Evolutionary conservation across 1,140 invertebrate species (phyloP).

Genomic region (Trinorchestia longiramus): DNA sequence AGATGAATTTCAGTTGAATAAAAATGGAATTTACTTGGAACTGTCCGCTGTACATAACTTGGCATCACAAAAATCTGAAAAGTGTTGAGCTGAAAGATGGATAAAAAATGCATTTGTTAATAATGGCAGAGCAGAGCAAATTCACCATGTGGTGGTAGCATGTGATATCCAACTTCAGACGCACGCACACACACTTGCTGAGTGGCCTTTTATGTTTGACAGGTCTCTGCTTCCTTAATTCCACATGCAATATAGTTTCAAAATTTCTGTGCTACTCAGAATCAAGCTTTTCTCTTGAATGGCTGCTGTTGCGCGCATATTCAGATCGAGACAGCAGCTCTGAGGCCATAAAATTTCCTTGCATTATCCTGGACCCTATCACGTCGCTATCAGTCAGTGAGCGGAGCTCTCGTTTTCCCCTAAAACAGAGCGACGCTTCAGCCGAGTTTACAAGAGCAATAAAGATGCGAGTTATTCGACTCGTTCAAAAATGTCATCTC

Average conservation of each 20-base stretch:
- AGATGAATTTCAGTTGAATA: too few species aligned
- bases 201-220: neutral
- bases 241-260: neutral
- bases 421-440: neutral
- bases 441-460: constrained; percentile 29
- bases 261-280: neutral
- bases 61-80: too few species aligned
- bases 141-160: too few species aligned
- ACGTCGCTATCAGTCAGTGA: neutral
- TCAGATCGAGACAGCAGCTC: neutral
- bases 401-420: neutral
- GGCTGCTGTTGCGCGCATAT: neutral
- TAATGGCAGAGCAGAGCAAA: too few species aligned
- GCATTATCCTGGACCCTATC: neutral
- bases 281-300: neutral
- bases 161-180: too few species aligned
- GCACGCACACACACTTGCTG: neutral
- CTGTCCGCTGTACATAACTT: too few species aligned
- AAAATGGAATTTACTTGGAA: too few species aligned
- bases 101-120: too few species aligned
- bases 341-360: neutral
- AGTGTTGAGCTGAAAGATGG: too few species aligned
- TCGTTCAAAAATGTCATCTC: constrained; percentile 18
- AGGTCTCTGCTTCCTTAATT: neutral
- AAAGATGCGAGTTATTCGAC: constrained; percentile 19